Evolutionary conservation across 2,797 vertebrate genomes (phyloP).

Genomic region (Hirundo rustica): DNA sequence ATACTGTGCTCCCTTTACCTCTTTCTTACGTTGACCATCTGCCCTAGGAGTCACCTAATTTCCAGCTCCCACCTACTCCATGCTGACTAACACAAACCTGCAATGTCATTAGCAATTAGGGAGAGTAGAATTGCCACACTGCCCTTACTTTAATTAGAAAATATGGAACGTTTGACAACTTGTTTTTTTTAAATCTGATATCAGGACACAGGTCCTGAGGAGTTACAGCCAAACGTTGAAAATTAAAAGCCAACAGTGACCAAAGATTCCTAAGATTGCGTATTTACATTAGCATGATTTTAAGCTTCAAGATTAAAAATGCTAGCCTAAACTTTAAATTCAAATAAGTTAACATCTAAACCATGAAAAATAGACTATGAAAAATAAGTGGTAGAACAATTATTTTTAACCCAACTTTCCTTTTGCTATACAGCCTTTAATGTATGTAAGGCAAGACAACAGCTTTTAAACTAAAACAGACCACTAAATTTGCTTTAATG

Average conservation of each 20-base stretch:
- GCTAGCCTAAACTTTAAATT: background rate
- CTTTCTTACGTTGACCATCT: background rate
- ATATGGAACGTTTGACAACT: background rate
- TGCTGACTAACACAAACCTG: background rate
- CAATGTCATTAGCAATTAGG: background rate
- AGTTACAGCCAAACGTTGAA: background rate
- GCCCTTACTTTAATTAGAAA: background rate
- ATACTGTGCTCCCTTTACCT: background rate
- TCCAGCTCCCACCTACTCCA: background rate
- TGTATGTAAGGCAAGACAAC: background rate
- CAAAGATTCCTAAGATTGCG: background rate
- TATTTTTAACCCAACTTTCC: background rate
- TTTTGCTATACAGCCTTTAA: background rate
- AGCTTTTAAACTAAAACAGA: background rate
- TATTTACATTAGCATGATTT: background rate
- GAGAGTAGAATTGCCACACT: background rate
- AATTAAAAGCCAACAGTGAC: background rate
- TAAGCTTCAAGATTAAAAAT: background rate
- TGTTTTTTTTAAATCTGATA: background rate
- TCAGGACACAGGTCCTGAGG: background rate
- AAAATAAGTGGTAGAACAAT: background rate
- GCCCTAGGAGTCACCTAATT: background rate
- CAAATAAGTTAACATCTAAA: background rate
- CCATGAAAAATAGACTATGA: too few relatives aligned
- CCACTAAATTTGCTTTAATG: background rate